phyloP scores from a whole-genome alignment of 2,888 invertebrate species.

The Neoaliturus tenellus region DNA sequence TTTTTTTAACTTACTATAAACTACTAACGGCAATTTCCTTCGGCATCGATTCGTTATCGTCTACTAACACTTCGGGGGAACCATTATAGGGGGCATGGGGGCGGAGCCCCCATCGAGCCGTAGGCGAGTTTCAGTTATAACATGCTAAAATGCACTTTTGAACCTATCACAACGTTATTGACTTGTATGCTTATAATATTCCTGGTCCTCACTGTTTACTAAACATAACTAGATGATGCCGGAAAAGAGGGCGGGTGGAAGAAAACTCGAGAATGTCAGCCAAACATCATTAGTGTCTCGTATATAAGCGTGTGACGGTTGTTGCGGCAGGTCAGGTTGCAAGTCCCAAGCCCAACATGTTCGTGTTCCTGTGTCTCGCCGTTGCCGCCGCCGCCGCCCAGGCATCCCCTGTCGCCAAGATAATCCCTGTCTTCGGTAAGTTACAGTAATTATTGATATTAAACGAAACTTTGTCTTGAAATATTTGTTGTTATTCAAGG shows the following conservation, averaged over 20 bases:
- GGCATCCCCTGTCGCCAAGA: neutral
- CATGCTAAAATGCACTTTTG: no score
- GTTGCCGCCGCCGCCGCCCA: neutral
- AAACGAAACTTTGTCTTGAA: no score
- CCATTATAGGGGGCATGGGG: no score
- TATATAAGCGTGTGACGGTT: neutral
- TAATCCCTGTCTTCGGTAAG: constrained; percentile 9
- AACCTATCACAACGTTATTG: no score
- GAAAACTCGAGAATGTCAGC: neutral
- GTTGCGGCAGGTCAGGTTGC: neutral
- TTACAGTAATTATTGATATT: neutral
- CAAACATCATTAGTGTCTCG: neutral
- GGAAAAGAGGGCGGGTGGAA: neutral
- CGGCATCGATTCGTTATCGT: no score
- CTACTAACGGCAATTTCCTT: no score
- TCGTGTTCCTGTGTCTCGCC: neutral
- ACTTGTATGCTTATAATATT: no score
- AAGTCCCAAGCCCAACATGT: neutral
- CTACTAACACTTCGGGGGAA: no score
- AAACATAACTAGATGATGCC: neutral
- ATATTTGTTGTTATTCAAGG: no score
- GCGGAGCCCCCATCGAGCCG: no score
- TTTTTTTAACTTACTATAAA: no score
- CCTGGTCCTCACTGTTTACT: neutral
- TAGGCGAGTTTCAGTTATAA: no score